Conservation (phyloP, 2,113 vertebrate species). For the Xiphophorus hellerii region DNA sequence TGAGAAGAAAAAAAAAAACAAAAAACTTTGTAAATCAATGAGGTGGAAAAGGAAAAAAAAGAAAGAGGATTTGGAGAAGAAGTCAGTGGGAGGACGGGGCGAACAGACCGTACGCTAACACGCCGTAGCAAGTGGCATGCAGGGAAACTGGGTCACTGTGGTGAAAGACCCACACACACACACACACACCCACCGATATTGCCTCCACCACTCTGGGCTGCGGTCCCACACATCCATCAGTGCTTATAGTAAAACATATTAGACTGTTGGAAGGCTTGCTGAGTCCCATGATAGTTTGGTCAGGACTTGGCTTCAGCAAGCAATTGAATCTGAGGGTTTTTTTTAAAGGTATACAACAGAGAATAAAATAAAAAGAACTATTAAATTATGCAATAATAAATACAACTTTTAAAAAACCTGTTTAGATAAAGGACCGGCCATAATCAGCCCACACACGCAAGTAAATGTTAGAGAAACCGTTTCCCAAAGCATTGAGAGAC, state of each 20-base stretch:
- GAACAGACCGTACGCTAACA: slow-evolving; percentile 6
- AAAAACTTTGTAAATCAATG: slow-evolving; percentile 31
- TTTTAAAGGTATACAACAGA: slow-evolving; percentile 15
- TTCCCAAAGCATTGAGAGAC: no score
- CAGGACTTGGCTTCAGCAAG: neutral
- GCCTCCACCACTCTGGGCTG: neutral
- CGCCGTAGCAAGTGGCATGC: neutral
- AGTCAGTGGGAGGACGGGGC: neutral
- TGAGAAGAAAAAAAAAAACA: slow-evolving; percentile 9
- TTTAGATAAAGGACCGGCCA: no score
- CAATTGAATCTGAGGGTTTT: neutral
- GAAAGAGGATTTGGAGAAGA: slow-evolving; percentile 20
- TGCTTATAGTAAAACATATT: neutral
- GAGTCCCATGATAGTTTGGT: slow-evolving; percentile 13
- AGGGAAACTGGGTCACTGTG: slow-evolving; percentile 43
- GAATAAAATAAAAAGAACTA: neutral
- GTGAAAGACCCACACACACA: neutral
- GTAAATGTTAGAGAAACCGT: no score
- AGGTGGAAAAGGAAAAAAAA: slow-evolving; percentile 12
- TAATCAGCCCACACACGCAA: no score
- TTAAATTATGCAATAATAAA: neutral
- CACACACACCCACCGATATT: no score
- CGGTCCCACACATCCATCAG: neutral
- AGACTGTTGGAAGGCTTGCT: slow-evolving; percentile 8
- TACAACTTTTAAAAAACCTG: no score